Base-by-base conservation (phyloP, 2,797 vertebrate genomes). In the Megalops cyprinoides region DNA sequence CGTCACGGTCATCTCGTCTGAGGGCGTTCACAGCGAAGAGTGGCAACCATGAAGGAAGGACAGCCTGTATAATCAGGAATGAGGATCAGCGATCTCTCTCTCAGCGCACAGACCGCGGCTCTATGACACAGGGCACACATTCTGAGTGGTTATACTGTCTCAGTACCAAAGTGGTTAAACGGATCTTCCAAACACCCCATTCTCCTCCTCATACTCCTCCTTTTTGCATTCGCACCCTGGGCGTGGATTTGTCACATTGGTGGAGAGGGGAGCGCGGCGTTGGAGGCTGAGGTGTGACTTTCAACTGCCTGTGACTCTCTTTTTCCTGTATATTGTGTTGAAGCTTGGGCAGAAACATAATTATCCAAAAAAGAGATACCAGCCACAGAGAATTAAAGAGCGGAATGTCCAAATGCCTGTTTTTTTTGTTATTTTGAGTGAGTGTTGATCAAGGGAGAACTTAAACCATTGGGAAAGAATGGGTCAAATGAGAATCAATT, bases 241-340 rank as follows among this genome's bases (percentile, higher is more conserved):
- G 28, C 37, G 62, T 37, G 48, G 48, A 79, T 49, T 10, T 71
- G 25, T 71, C 31, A 15, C 62, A 34, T 42, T 78, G n/a, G 65
- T 65, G 48, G 23, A 78, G 56, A 48, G 76, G n/a, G 18, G 76
- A 31, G n/a, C 58, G 37, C 6, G 37, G 76, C 46, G 67, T 18
- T 42, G n/a, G n/a, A 44, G 39, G 14, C 39, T n/a, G 28, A 31
- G 28, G 46, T 65, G 77, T 49, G 20, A 79, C 34, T 58, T 23
- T 2, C 25, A 48, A 51, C 60, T 12, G 39, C 28, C 23, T 65
- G 42, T 15, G 31, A 62, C 58, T 10, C 20, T 15, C 31, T 77
- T 53, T 77, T 53, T 58, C n/a, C 20, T 39, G 34, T 53, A 25
- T 18, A n/a, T 48, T 14, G 23, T 25, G 18, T 49, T 62, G 23